Conservation (phyloP, 2,113 vertebrate species). For the Procavia capensis region DNA sequence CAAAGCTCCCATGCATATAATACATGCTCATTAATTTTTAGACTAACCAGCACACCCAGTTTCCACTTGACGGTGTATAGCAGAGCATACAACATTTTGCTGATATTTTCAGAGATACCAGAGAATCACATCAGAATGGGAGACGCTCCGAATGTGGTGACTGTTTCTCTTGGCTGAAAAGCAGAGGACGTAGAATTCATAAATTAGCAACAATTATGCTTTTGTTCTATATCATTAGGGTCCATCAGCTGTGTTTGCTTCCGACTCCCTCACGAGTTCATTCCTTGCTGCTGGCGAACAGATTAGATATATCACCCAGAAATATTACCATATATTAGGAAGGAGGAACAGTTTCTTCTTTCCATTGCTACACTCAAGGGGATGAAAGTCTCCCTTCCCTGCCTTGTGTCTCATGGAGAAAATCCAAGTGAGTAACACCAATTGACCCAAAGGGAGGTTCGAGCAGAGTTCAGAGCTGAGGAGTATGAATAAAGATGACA, state of each 20-base stretch:
- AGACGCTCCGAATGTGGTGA: neutral
- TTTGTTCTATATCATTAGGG: neutral
- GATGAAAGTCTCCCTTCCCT: neutral
- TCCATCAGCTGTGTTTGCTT: neutral
- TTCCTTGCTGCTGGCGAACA: conserved; percentile 38
- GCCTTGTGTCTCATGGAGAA: neutral
- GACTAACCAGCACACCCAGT: neutral
- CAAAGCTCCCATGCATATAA: no score
- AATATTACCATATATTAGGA: no score
- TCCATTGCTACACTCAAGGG: neutral
- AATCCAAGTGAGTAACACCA: conserved; percentile 2
- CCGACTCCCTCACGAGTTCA: neutral
- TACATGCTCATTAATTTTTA: neutral
- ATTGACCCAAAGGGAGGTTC: neutral
- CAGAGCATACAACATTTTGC: neutral
- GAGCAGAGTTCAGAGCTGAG: neutral
- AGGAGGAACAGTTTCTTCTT: neutral
- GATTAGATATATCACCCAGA: neutral
- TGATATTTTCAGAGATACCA: neutral
- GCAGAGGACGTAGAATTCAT: conserved; percentile 26
- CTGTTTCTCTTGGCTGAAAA: neutral
- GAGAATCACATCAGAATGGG: neutral
- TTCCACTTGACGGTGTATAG: neutral
- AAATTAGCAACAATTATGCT: conserved; percentile 44
- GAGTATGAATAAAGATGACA: neutral